Base-by-base conservation (phyloP, 2,888 invertebrate species). In the Formica aserva region DNA sequence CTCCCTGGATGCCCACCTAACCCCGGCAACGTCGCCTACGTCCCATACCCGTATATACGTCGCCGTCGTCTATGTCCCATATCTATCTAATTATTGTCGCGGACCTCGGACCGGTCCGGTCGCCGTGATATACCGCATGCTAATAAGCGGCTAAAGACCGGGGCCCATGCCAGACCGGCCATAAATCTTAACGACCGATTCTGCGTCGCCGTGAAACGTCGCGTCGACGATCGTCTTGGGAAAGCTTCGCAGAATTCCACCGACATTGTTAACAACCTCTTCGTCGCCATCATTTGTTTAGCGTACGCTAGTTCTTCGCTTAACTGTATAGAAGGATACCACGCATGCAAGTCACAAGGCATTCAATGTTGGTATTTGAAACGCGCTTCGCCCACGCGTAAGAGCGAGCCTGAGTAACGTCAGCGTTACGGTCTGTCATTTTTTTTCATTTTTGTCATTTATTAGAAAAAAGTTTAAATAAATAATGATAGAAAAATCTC, bases 71-170 rank as follows among this genome's bases (percentile, higher is more conserved):
- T 92, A 92, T 92, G 93, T 92, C 90, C 90, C 94, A 92, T 94
- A 94, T 94, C 94, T 94, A 94, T 94, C 94, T 94, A 94, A 94
- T 94, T 94, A 94, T 94, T 94, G 94, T 92, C 93, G 94, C 93
- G 92, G 91, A 93, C 92, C 93, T 90, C 87, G 92, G 92, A 91
- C 91, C 92, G 91, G 90, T 92, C 92, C 92, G 84, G 89, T 91
- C 83, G 87, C 89, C 89, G 91, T 94, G 94, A 94, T 94, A 94
- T 94, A 94, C 94, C 94, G 94, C 94, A 94, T 94, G 94, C 94
- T 94, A 94, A 94, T 94, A 94, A 94, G 94, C 94, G 94, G 91
- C 94, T 94, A 94, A 94, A 94, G 94, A 94, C 94, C 93, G 91
- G 91, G 92, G 92, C 93, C 92, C 92, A 91, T 92, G 92, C 92